phyloP scores from a whole-genome alignment of 2,113 vertebrate species.

The Cyanoderma ruficeps region DNA sequence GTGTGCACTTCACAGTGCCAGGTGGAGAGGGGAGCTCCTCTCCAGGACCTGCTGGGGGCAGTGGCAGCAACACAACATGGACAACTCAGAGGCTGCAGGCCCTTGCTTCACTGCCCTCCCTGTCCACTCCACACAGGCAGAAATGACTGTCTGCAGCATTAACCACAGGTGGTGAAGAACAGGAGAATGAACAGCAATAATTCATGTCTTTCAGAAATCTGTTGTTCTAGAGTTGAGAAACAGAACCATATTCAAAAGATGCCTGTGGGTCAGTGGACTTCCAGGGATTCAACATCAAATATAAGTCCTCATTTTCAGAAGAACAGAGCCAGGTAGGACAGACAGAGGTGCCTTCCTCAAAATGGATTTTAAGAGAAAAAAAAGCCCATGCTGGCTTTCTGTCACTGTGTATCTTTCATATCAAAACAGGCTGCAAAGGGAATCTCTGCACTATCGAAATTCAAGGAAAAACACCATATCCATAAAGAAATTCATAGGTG shows the following conservation, averaged over 20 bases:
- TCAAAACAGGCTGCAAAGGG: neutral
- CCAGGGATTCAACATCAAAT: neutral
- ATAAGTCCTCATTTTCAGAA: neutral
- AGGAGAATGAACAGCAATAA: neutral
- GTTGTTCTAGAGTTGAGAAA: neutral
- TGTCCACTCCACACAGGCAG: neutral
- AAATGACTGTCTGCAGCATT: accelerated
- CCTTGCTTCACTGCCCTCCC: neutral
- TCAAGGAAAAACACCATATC: neutral
- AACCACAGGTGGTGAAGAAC: neutral
- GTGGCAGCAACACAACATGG: neutral
- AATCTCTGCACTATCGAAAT: neutral
- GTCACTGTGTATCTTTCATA: neutral
- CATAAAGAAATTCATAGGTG: neutral
- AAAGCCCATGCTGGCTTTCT: neutral
- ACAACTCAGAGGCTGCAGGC: neutral
- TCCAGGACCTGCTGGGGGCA: neutral
- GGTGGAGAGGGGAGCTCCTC: neutral
- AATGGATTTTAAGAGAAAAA: neutral
- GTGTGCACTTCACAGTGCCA: accelerated
- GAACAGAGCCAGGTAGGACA: neutral
- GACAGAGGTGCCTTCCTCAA: neutral
- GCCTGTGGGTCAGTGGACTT: neutral
- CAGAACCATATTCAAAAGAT: neutral
- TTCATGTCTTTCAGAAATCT: neutral